Percentiles rank a stretch among this genome's conserved stretches.
Conservation (phyloP, 2,888 invertebrate species). For the Gasteruption jaculator region DNA sequence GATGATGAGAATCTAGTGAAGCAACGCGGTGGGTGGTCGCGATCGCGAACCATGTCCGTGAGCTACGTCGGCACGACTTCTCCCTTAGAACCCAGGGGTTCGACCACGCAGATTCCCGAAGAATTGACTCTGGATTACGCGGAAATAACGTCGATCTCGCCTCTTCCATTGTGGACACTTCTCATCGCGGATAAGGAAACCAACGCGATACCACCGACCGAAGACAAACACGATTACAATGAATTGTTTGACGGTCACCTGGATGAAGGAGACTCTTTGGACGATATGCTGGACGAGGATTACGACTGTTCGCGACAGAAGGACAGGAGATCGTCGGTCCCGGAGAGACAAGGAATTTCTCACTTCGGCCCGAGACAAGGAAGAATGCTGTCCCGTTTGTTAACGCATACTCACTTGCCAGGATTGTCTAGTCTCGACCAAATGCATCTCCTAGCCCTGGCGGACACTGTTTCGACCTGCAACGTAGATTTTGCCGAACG, state of each 20-base stretch:
- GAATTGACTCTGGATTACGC: conserved; percentile 89
- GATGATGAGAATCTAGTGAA: conserved; percentile 52
- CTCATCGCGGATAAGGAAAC: conserved; percentile 90
- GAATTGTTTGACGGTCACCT: conserved; percentile 82
- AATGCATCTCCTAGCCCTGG: conserved; percentile 98
- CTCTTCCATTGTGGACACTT: conserved; percentile 93
- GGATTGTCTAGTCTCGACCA: conserved; percentile 96
- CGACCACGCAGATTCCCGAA: conserved; percentile 76
- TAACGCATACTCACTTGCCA: conserved; percentile 93
- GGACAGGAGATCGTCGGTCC: conserved; percentile 67
- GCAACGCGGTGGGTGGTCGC: conserved; percentile 71
- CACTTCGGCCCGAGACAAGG: conserved; percentile 86
- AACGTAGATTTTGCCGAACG: conserved; percentile 84
- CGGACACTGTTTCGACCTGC: conserved; percentile 95
- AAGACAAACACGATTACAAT: conserved; percentile 72
- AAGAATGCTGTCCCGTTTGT: conserved; percentile 77
- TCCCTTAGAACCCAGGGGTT: conserved; percentile 72
- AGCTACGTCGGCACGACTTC: conserved; percentile 78
- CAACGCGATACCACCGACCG: conserved; percentile 41
- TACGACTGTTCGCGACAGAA: conserved; percentile 60
- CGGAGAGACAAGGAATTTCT: conserved; percentile 71
- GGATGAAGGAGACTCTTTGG: conserved; percentile 76
- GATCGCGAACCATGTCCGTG: conserved; percentile 84
- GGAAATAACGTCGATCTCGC: conserved; percentile 96
- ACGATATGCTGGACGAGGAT: conserved; percentile 71